A percentile compares a stretch with the other conserved stretches of the same genome.
Evolutionary conservation across 2,113 vertebrate species (phyloP).

Genomic region (Lepisosteus oculatus): DNA sequence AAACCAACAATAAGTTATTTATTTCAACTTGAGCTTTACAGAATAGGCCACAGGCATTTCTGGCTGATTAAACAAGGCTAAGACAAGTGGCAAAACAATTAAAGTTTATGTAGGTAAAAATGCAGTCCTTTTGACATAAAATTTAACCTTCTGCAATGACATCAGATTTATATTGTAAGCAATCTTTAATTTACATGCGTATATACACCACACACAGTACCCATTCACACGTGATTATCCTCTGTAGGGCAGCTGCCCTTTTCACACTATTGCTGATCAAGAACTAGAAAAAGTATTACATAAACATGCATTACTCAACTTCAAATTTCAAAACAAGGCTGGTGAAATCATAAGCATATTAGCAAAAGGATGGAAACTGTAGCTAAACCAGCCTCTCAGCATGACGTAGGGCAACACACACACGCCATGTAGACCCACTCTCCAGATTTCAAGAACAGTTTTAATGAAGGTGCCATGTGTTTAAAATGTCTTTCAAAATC

Average conservation of each 20-base stretch:
- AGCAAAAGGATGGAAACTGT: slow-evolving; percentile 2
- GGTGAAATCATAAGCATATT: slow-evolving; percentile 13
- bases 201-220: too few species aligned
- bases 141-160: too few species aligned
- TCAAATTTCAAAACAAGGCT: background rate
- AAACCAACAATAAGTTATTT: too few species aligned
- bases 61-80: too few species aligned
- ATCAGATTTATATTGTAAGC: too few species aligned
- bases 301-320: slow-evolving; percentile 21
- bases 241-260: too few species aligned
- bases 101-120: too few species aligned
- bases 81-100: too few species aligned
- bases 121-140: too few species aligned
- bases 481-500: slow-evolving; percentile 40
- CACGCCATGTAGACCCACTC: background rate
- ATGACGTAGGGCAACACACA: slow-evolving; percentile 1
- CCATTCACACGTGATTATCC: background rate
- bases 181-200: too few species aligned
- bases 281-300: background rate
- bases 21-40: too few species aligned
- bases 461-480: slow-evolving; percentile 41
- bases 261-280: slow-evolving; percentile 1
- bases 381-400: background rate
- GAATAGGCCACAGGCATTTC: too few species aligned
- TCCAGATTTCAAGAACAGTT: slow-evolving; percentile 20